phyloP scores from a whole-genome alignment of 2,888 invertebrate genomes.

The Ochropleura plecta region DNA sequence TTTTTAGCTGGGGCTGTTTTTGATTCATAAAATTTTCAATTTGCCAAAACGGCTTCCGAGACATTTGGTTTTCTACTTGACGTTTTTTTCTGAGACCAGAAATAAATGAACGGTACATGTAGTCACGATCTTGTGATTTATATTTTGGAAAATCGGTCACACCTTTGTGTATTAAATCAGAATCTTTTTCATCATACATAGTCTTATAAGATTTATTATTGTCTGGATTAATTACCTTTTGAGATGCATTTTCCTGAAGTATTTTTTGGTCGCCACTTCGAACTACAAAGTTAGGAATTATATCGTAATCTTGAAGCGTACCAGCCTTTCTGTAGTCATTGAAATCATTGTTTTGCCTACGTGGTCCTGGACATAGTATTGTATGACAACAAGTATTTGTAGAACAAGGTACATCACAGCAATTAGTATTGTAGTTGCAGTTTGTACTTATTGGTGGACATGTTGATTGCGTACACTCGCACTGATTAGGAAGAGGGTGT shows the following conservation, averaged over 20 bases:
- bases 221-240: slow-evolving; percentile 48
- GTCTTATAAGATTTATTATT: slow-evolving; percentile 51
- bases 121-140: slow-evolving; percentile 66
- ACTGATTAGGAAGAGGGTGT: slow-evolving; percentile 57
- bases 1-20: slow-evolving; percentile 73
- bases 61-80: slow-evolving; percentile 69
- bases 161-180: slow-evolving; percentile 64
- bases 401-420: slow-evolving; percentile 57
- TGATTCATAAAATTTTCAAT: slow-evolving; percentile 73
- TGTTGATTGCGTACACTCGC: slow-evolving; percentile 70
- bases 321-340: slow-evolving; percentile 65
- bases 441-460: slow-evolving; percentile 55
- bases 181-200: slow-evolving; percentile 58
- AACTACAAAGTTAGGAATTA: slow-evolving; percentile 72
- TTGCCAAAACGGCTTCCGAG: slow-evolving; percentile 83
- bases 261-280: slow-evolving; percentile 70
- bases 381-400: slow-evolving; percentile 44
- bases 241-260: slow-evolving; percentile 44
- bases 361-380: slow-evolving; percentile 56
- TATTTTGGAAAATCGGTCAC: slow-evolving; percentile 58
- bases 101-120: slow-evolving; percentile 73
- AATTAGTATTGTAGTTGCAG: slow-evolving; percentile 57
- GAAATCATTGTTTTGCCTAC: slow-evolving; percentile 60
- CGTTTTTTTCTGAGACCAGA: slow-evolving; percentile 78
- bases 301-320: slow-evolving; percentile 73